A percentile compares a stretch with the other conserved stretches of the same genome.
Conservation (phyloP, 2,888 invertebrate genomes). For the Molanna angustata region DNA sequence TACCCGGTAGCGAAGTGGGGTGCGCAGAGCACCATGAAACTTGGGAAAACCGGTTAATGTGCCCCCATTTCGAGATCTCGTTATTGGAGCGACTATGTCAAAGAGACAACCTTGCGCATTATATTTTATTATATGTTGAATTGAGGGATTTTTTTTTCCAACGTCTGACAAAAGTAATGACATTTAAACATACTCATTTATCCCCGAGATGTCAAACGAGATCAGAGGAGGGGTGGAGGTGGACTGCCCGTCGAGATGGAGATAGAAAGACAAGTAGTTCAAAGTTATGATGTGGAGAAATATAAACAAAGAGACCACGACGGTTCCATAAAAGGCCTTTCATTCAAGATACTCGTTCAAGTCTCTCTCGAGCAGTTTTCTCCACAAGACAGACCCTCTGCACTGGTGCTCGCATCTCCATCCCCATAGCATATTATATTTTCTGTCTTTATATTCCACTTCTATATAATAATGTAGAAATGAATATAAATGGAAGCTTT, state of each 20-base stretch:
- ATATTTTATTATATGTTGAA: too few relatives aligned
- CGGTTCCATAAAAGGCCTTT: constrained; percentile 11
- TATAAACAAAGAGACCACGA: constrained; percentile 10
- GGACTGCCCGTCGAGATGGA: constrained; percentile 6
- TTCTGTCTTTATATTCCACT: too few relatives aligned
- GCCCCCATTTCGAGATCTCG: constrained; percentile 2
- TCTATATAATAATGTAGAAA: too few relatives aligned
- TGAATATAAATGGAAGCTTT: constrained; percentile 26
- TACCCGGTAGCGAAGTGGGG: neutral
- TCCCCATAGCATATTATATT: too few relatives aligned
- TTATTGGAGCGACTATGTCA: constrained; percentile 8
- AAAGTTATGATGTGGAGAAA: too few relatives aligned
- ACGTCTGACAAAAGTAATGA: constrained; percentile 22
- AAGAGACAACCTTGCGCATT: neutral
- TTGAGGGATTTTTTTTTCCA: constrained; percentile 1
- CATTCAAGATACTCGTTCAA: constrained; percentile 10
- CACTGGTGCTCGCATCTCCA: too few relatives aligned
- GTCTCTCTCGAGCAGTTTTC: too few relatives aligned
- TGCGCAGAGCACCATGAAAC: too few relatives aligned
- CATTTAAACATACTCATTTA: constrained; percentile 28
- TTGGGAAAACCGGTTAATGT: constrained; percentile 5
- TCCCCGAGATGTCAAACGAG: constrained; percentile 19
- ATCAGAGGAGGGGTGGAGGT: constrained; percentile 7
- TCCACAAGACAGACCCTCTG: too few relatives aligned
- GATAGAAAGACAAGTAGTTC: constrained; percentile 1